These are phyloP conservation scores for Ahaetulla prasina DNA, from an alignment of 2,113 vertebrate species.

Conservation along the genomic window DNA sequence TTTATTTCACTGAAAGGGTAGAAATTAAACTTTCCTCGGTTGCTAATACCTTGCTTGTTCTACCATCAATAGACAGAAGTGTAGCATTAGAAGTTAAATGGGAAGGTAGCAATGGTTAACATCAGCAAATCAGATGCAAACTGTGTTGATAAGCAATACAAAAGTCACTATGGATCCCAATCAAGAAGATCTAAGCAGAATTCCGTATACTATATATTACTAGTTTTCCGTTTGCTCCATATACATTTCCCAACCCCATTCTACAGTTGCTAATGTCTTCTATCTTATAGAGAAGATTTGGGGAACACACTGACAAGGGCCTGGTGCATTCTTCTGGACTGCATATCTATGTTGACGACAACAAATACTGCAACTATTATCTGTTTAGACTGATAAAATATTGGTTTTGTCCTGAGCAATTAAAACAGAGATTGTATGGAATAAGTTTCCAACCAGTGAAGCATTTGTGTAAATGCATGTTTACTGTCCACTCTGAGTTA, in stretches of 20 bases:
- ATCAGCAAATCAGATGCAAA: neutral
- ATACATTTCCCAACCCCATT: neutral
- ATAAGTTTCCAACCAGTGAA: neutral
- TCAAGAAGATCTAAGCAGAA: neutral
- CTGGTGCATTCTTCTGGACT: neutral
- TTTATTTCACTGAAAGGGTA: slow-evolving; percentile 15
- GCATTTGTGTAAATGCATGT: neutral
- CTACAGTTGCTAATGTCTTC: neutral
- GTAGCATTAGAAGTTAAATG: slow-evolving; percentile 19
- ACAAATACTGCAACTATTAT: slow-evolving; percentile 10
- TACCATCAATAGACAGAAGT: neutral
- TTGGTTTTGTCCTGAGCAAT: neutral
- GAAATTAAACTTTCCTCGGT: slow-evolving; percentile 5
- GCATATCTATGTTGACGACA: slow-evolving; percentile 1
- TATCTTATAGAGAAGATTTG: neutral
- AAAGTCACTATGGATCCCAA: neutral
- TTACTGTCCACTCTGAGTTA: neutral
- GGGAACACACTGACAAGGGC: neutral
- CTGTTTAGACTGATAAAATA: neutral
- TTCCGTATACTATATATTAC: neutral
- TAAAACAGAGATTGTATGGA: slow-evolving; percentile 21
- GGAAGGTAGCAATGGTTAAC: slow-evolving; percentile 6
- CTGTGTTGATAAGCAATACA: neutral
- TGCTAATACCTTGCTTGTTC: neutral
- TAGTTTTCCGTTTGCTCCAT: neutral